phyloP scores from a whole-genome alignment of 1,140 invertebrate species.

The Brachionus paranguensis region DNA sequence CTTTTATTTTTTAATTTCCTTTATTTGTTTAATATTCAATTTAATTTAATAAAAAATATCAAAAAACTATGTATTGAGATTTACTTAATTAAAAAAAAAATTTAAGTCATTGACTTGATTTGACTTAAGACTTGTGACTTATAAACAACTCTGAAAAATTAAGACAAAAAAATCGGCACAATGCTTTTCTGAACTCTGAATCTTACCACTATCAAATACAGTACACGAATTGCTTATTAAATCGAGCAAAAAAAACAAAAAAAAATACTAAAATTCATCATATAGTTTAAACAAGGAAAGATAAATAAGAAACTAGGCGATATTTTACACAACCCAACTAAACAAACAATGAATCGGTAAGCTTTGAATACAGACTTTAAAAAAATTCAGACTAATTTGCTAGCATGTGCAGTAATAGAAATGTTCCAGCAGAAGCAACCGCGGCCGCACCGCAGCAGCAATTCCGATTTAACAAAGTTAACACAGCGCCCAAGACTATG shows the following conservation, averaged over 20 bases:
- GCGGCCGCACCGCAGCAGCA: not conserved
- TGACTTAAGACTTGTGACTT: too few relatives aligned
- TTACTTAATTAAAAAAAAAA: too few relatives aligned
- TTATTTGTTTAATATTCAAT: too few relatives aligned
- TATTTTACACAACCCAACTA: not conserved
- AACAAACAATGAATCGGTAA: not conserved
- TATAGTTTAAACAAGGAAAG: not conserved
- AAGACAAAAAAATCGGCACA: not conserved
- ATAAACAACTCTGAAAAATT: not conserved
- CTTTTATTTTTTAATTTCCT: too few relatives aligned
- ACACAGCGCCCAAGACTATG: not conserved
- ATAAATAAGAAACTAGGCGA: not conserved
- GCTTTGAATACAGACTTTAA: not conserved
- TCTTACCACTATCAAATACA: not conserved
- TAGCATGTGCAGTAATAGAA: not conserved
- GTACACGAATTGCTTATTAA: not conserved
- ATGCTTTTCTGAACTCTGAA: not conserved
- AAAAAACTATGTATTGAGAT: too few relatives aligned
- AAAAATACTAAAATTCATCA: not conserved
- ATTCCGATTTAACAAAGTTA: not conserved
- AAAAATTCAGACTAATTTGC: not conserved
- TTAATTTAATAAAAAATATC: too few relatives aligned
- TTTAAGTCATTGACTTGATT: too few relatives aligned
- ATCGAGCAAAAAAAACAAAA: too few relatives aligned
- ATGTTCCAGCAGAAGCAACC: not conserved